Conservation (phyloP, 2,888 invertebrate genomes). For the Euproctis similis region DNA sequence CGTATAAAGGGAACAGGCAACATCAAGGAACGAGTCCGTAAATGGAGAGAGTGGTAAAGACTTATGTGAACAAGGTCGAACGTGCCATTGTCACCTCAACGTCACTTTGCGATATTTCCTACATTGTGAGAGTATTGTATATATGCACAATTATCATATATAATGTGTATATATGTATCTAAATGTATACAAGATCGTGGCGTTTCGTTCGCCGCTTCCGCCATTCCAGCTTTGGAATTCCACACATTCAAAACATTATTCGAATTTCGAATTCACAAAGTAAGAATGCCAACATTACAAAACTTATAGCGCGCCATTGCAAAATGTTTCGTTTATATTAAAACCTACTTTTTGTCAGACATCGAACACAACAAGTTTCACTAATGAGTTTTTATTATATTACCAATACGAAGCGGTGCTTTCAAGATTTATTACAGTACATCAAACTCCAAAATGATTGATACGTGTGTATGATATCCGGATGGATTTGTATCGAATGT, state of each 20-base stretch:
- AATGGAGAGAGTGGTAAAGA: slow-evolving; percentile 60
- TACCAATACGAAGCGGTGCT: slow-evolving; percentile 1
- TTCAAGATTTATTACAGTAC: slow-evolving; percentile 2
- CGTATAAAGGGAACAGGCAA: slow-evolving; percentile 45
- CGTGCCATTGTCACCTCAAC: slow-evolving; percentile 54
- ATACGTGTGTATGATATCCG: slow-evolving; percentile 3
- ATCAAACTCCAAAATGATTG: slow-evolving; percentile 5
- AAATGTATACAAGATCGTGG: slow-evolving; percentile 57
- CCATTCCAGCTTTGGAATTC: slow-evolving; percentile 52
- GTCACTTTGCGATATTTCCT: slow-evolving; percentile 51
- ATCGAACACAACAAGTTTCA: slow-evolving; percentile 10
- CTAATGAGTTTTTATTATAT: slow-evolving; percentile 4
- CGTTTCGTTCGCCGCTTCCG: slow-evolving; percentile 55
- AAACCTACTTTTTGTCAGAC: slow-evolving; percentile 15
- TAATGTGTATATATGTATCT: slow-evolving; percentile 20
- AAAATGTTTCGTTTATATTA: slow-evolving; percentile 26
- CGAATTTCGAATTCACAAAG: slow-evolving; percentile 29
- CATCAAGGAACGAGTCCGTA: slow-evolving; percentile 57
- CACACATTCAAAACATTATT: slow-evolving; percentile 30
- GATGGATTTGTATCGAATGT: no score
- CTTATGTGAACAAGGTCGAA: slow-evolving; percentile 67
- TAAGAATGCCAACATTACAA: slow-evolving; percentile 19
- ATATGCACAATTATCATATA: slow-evolving; percentile 14
- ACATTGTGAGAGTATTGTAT: slow-evolving; percentile 24
- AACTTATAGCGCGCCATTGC: slow-evolving; percentile 17